Evolutionary conservation across 2,888 invertebrate genomes (phyloP).

Genomic region (Drosophila maculinotata): DNA sequence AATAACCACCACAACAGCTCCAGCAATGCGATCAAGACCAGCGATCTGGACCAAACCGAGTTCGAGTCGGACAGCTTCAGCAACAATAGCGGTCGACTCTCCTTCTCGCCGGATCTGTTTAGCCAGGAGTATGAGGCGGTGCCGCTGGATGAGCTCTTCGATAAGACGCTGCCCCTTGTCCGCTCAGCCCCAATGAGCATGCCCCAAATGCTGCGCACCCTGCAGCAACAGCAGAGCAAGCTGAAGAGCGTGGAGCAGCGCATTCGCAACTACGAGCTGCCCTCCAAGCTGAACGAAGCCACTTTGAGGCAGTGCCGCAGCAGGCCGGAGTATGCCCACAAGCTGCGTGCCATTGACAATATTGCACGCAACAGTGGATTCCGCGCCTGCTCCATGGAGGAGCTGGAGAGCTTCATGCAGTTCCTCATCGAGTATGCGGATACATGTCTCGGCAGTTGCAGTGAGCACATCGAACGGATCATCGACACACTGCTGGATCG

Average conservation of each 20-base stretch:
- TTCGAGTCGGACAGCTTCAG: slow-evolving; percentile 72
- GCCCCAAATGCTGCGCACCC: slow-evolving; percentile 70
- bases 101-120: slow-evolving; percentile 77
- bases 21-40: slow-evolving; percentile 70
- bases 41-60: slow-evolving; percentile 78
- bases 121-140: slow-evolving; percentile 77
- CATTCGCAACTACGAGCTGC: slow-evolving; percentile 62
- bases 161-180: slow-evolving; percentile 42
- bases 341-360: slow-evolving; percentile 74
- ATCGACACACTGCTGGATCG: slow-evolving; percentile 72
- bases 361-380: slow-evolving; percentile 75
- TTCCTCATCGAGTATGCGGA: slow-evolving; percentile 80
- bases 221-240: slow-evolving; percentile 72
- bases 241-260: slow-evolving; percentile 69
- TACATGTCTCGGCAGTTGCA: slow-evolving; percentile 77
- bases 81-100: slow-evolving; percentile 67
- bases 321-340: slow-evolving; percentile 67
- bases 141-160: slow-evolving; percentile 80
- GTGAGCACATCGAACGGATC: slow-evolving; percentile 75
- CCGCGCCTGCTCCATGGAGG: slow-evolving; percentile 65
- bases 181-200: slow-evolving; percentile 47
- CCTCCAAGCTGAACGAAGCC: slow-evolving; percentile 42
- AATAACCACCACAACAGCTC: slow-evolving; percentile 55
- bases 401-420: slow-evolving; percentile 81
- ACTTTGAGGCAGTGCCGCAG: slow-evolving; percentile 59